Base-by-base conservation (phyloP, 2,113 vertebrate species). In the Notothenia rossii region DNA sequence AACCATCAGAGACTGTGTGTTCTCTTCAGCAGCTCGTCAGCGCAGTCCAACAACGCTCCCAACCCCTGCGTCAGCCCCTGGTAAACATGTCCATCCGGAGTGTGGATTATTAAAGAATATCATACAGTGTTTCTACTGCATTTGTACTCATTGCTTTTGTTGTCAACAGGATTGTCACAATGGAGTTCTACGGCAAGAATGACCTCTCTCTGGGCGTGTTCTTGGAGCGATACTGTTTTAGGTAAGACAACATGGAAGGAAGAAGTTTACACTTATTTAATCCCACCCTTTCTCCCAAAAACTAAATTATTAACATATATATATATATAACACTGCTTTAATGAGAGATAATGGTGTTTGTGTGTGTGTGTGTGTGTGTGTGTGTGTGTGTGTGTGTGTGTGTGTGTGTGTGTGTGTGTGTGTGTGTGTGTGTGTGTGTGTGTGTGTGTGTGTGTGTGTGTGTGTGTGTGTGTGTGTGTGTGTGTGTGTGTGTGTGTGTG, bases 101-200 rank as follows among this genome's bases (percentile, higher is more conserved):
- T 0, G 4, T 0, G 0, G 2, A 3, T 7, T 0, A 1, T 36
- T 40, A 3, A 7, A 4, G 49, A 13, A 45, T 50, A 5, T 53
- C 22, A 4, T 0, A 0, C 2, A 1, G 50, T 20, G 2, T 46
- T 56, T 58, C 36, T 10, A 3, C 7, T 61, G 11, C n/a, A 9
- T 20, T 54, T 20, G 3, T 25, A 46, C 4, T 65, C n/a, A 72
- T 12, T 51, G 29, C 1, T 3, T 80, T 71, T 73, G 33, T 71
- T 69, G 25, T 56, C 73, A 80, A 88, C 94, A 99, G 98, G 98
- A 99, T 99, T 79, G 98, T 99, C 77, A 98, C 97, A 1, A 99
- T 99, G 98, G 98, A 99, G 77, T 99, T 99, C 88, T 99, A 99
- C 76, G 97, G 98, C 10, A 99, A 99, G 95, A 99, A 99, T 79